These are phyloP conservation scores for Liasis olivaceus DNA, from an alignment of 2,797 vertebrate species.

Conservation along the genomic window DNA sequence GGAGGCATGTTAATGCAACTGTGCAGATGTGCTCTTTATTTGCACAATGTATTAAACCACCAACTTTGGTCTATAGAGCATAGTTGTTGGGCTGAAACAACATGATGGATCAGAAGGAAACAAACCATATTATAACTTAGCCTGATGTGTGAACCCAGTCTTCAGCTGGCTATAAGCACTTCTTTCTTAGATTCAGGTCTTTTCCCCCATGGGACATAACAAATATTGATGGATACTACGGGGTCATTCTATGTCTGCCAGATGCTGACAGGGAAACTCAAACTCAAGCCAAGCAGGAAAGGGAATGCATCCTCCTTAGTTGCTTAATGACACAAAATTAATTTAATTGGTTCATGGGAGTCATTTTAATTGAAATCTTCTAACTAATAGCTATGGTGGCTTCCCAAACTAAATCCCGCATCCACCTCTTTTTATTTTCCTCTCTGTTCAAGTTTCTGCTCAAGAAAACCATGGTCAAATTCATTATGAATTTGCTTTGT, in stretches of 20 bases:
- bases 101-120: background rate
- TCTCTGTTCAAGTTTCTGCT: background rate
- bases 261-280: background rate
- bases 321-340: background rate
- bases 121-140: background rate
- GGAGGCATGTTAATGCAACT: background rate
- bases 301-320: background rate
- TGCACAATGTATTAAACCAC: background rate
- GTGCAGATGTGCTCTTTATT: background rate
- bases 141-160: background rate
- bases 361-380: background rate
- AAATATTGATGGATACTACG: background rate
- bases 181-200: background rate
- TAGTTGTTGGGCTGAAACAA: background rate
- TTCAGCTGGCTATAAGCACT: background rate
- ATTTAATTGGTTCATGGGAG: background rate
- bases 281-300: background rate
- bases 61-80: background rate
- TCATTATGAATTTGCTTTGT: background rate
- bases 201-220: background rate
- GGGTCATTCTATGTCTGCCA: background rate
- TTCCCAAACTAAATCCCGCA: background rate
- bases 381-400: background rate
- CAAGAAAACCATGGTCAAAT: background rate
- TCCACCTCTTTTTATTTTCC: background rate